Conservation (phyloP, 1,140 invertebrate species). For the Cyclargus thomasi region DNA sequence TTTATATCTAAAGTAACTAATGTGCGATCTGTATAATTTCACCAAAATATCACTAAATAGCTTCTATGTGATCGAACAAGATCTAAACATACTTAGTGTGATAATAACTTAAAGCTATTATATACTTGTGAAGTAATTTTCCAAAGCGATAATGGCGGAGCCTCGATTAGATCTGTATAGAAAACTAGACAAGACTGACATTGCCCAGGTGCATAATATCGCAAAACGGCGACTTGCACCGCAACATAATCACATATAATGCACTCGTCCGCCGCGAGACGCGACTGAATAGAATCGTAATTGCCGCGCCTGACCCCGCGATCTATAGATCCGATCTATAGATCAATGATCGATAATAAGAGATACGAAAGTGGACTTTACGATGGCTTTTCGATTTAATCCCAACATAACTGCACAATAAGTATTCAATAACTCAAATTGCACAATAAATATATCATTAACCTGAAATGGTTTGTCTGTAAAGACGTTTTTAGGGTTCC, state of each 20-base stretch:
- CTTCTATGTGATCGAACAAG: too few species aligned
- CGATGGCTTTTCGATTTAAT: conserved; percentile 24
- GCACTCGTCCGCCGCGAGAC: conserved; percentile 25
- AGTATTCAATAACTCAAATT: neutral
- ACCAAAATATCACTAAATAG: too few species aligned
- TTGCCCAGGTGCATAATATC: conserved; percentile 4
- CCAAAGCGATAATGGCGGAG: neutral
- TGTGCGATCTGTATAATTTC: too few species aligned
- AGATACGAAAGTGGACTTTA: conserved; percentile 41
- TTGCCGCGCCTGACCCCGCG: conserved; percentile 51
- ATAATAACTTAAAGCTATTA: neutral
- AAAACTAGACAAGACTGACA: neutral
- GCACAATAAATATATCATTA: too few species aligned
- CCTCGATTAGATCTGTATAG: neutral
- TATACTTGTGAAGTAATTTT: neutral
- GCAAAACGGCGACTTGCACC: conserved; percentile 9
- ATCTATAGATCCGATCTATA: conserved; percentile 55
- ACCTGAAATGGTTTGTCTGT: too few species aligned
- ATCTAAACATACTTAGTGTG: too few species aligned
- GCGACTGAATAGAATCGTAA: conserved; percentile 52
- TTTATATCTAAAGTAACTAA: too few species aligned
- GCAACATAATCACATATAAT: conserved; percentile 36
- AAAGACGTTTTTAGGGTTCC: too few species aligned
- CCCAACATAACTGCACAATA: conserved; percentile 20
- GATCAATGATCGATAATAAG: conserved; percentile 63